Evolutionary conservation across 1,140 invertebrate genomes (phyloP), one percentile per base, ranked within the genome.

Genomic region (Pseudomyrmex cubaensis): DNA sequence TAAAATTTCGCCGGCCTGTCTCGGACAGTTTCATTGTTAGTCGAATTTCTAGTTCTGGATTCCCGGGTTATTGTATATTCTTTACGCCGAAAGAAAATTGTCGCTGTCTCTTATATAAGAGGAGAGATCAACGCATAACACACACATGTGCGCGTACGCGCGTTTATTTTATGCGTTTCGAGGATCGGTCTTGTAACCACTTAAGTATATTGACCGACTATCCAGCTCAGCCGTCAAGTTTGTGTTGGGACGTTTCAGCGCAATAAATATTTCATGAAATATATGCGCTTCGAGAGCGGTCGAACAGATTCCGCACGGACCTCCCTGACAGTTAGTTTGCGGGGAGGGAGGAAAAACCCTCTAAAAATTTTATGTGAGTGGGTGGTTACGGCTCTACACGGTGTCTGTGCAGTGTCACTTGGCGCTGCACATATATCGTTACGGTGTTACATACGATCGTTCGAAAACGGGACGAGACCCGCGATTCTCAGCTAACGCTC

Each of bases 341-440:
- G 69, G 59, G 57, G 54, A 44, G 44, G 35, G 64, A 54, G 70
- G 20, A 35, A 70, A 70, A 17, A n/a, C 22, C n/a, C 22, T 57
- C 20, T 59, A 78, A 61, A 72, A 54, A 5, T 44, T 20, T 57
- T 75, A 69, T 57, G 62, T 57, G 48, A 86, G 82, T 91, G 90
- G 87, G 87, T 91, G 85, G 80, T 67, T 89, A 86, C 15, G 44
- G 15, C 10, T 46, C 78, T 69, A 59, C 73, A 83, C 74, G 87
- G 87, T 85, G 80, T 91, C 92, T 92, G 92, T 75, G 74, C 80
- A 87, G 86, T 92, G 91, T 93, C 92, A 92, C 88, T 59, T 88
- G 90, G 82, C 59, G 82, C 50, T 76, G 12, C 78, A 3, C 13
- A 54, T 61, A 66, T 69, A 86, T 77, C 35, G 35, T 35, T 35